A percentile compares a stretch with the other conserved stretches of the same genome.
Evolutionary conservation across 2,888 invertebrate species (phyloP).

Genomic region (Drosophila kuntzei): DNA sequence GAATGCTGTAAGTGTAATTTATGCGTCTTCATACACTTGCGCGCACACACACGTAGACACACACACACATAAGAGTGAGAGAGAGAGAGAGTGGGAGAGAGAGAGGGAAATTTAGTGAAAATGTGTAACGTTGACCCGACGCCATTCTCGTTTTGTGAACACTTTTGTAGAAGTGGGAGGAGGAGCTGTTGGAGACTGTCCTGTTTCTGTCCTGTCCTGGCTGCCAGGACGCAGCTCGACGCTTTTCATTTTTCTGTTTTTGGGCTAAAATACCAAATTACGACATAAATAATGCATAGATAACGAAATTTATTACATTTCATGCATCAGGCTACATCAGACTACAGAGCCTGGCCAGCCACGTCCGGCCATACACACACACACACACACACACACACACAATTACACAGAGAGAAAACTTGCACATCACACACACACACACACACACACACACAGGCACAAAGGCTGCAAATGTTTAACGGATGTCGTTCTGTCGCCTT

Average conservation of each 20-base stretch:
- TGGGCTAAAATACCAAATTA: conserved; percentile 81
- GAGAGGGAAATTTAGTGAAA: conserved; percentile 57
- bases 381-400: conserved; percentile 22
- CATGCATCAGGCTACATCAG: conserved; percentile 69
- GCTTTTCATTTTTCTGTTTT: conserved; percentile 79
- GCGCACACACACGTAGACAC: conserved; percentile 20
- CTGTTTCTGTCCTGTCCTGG: conserved; percentile 11
- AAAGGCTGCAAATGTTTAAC: conserved; percentile 66
- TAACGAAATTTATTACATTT: conserved; percentile 81
- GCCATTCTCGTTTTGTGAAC: conserved; percentile 50
- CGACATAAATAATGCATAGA: conserved; percentile 82
- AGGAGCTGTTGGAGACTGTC: background rate
- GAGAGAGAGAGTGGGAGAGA: conserved; percentile 8
- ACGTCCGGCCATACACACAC: conserved; percentile 52
- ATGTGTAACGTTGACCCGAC: conserved; percentile 75
- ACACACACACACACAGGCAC: conserved; percentile 13
- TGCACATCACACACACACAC: conserved; percentile 52
- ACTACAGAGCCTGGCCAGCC: conserved; percentile 34
- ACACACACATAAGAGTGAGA: conserved; percentile 19
- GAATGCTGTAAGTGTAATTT: conserved; percentile 73
- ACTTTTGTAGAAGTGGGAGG: conserved; percentile 15
- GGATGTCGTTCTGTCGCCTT: conserved; percentile 70
- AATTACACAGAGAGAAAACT: conserved; percentile 28
- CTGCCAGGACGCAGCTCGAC: conserved; percentile 57
- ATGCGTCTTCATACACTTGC: conserved; percentile 64